These are phyloP conservation scores for Pandemis cinnamomeana DNA, from an alignment of 2,888 invertebrate species.

Conservation along the genomic window DNA sequence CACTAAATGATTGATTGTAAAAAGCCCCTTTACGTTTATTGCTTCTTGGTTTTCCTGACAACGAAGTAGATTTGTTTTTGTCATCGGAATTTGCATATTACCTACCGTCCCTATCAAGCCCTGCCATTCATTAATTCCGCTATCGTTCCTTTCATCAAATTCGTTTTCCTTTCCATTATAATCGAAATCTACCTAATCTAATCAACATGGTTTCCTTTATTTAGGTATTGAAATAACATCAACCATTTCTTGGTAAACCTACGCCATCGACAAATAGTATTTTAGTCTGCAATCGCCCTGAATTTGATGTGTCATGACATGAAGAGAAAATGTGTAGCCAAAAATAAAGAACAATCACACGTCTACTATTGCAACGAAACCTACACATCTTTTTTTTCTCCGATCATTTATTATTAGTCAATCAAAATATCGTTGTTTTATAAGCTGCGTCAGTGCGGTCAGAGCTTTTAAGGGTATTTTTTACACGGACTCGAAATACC, in stretches of 20 bases:
- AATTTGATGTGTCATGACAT: not conserved
- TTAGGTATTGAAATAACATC: not conserved
- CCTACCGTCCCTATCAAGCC: not conserved
- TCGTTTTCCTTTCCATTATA: not conserved
- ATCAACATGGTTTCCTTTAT: conserved; percentile 14
- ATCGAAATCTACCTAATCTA: not conserved
- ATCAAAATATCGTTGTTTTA: too few species aligned
- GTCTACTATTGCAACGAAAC: not conserved
- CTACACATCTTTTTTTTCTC: not conserved
- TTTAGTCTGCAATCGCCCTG: not conserved
- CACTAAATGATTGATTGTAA: not conserved
- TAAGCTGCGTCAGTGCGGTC: too few species aligned
- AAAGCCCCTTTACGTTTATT: too few species aligned
- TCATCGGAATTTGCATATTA: not conserved
- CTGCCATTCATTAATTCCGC: not conserved
- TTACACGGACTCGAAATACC: not conserved
- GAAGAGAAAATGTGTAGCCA: not conserved
- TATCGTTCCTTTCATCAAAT: not conserved
- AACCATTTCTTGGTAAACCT: not conserved
- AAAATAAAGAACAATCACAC: not conserved
- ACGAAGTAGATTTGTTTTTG: not conserved
- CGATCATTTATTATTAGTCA: not conserved
- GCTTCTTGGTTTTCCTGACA: not conserved
- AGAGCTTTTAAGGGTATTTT: too few species aligned
- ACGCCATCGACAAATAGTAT: not conserved